phyloP scores from a whole-genome alignment of 1,140 invertebrate species.

The Popillia japonica region DNA sequence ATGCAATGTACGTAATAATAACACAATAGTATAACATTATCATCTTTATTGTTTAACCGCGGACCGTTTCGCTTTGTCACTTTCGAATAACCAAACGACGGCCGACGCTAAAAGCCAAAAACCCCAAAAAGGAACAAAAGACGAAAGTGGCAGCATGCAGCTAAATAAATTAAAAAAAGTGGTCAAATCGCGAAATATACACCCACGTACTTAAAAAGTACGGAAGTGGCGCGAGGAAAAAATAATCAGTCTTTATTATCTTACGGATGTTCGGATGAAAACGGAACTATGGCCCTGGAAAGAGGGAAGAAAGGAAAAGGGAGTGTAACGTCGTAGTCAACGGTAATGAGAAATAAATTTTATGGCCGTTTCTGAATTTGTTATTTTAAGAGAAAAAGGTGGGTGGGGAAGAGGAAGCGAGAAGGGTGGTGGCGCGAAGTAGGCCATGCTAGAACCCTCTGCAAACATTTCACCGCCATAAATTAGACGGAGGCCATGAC shows the following conservation, averaged over 20 bases:
- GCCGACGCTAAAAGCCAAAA: conserved; percentile 1
- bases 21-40: conserved; percentile 12
- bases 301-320: conserved; percentile 16
- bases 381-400: conserved; percentile 33
- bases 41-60: conserved; percentile 10
- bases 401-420: neutral
- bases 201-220: conserved; percentile 16
- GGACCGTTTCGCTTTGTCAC: conserved; percentile 9
- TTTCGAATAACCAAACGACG: neutral
- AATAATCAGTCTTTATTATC: conserved; percentile 39
- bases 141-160: neutral
- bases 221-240: conserved; percentile 26
- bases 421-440: neutral
- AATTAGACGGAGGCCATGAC: conserved; percentile 20
- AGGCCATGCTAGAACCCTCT: conserved; percentile 2
- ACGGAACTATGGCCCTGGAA: conserved; percentile 17
- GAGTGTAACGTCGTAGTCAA: conserved; percentile 5
- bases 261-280: conserved; percentile 32
- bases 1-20: neutral
- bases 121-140: neutral
- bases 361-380: conserved; percentile 29
- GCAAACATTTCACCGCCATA: conserved; percentile 23
- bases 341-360: conserved; percentile 32
- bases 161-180: conserved; percentile 8
- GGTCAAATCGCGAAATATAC: conserved; percentile 14